Evolutionary conservation across 2,888 invertebrate genomes (phyloP), one percentile per base, ranked within the genome.

Genomic region (Mystacides longicornis): DNA sequence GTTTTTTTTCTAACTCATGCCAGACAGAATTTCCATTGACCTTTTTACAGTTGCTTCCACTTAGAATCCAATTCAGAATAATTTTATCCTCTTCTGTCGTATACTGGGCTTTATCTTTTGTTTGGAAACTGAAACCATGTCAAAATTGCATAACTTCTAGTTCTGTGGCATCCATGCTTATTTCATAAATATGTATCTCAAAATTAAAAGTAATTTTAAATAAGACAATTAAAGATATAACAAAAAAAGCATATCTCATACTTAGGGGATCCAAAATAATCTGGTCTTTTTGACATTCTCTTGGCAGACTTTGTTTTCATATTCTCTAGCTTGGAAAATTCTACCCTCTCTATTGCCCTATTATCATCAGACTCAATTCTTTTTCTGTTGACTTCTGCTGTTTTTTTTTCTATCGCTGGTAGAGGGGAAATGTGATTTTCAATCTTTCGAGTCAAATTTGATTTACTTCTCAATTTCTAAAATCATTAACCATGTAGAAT

Each of bases 21-120:
- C 75, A 75, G 21, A 75, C 48, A 1, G 57, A 51, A 67, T 76
- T 76, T 1, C 76, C 76, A 62, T 73, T 74, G 55, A 76, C 76
- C 3, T 56, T 58, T 0, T 60, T 52, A 3, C 69, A 70, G 11
- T 73, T 66, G 1, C 52, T 58, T 0, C 65, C 68, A 1, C n/a
- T 7, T 7, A 64, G 45, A 54, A 74, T 59, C 72, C 71, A 75
- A 23, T 67, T 52, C 53, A 74, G 73, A 56, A 73, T 72, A 3
- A 68, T 70, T 61, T 67, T 69, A 67, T 73, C 75, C 65, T 74
- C 76, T 67, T 67, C 68, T 0, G n/a, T 18, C 9, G 54, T 49
- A 37, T 60, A 60, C 19, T 22, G 43, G 3, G 33, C 14, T 23
- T 56, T 51, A 33, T 51, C 51, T 31, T 31, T 43, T 37, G 20